phyloP scores from a whole-genome alignment of 2,888 invertebrate species.

The Cephus pulcher region DNA sequence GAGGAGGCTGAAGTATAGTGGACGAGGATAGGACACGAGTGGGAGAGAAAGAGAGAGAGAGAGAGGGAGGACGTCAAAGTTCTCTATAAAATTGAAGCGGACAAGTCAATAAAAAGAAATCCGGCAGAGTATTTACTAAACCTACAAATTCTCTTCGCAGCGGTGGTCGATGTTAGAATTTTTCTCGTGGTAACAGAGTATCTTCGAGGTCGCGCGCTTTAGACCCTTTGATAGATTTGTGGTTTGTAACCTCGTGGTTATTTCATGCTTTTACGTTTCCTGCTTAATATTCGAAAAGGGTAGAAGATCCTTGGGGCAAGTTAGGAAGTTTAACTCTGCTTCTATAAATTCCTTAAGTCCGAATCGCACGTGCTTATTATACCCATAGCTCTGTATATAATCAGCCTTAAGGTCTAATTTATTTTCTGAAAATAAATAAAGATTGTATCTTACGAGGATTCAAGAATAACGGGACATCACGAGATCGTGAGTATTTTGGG shows the following conservation, averaged over 20 bases:
- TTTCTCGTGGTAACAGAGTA: not conserved
- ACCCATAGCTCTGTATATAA: not conserved
- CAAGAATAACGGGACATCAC: not conserved
- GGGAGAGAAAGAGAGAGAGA: conserved; percentile 5
- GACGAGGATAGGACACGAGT: conserved; percentile 14
- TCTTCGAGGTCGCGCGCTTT: not conserved
- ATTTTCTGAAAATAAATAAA: not conserved
- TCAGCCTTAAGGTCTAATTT: not conserved
- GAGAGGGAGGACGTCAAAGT: conserved; percentile 14
- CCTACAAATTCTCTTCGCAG: not conserved
- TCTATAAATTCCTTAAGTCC: not conserved
- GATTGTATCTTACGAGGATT: not conserved
- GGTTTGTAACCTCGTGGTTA: not conserved
- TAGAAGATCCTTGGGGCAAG: not conserved
- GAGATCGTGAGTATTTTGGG: not conserved
- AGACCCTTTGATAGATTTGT: not conserved
- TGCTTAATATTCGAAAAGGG: not conserved
- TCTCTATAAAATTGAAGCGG: not conserved
- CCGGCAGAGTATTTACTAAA: not conserved
- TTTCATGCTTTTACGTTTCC: not conserved
- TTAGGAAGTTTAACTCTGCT: not conserved
- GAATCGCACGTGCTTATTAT: not conserved
- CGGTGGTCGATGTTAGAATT: not conserved
- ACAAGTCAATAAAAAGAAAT: not conserved
- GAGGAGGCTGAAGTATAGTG: conserved; percentile 14